Evolutionary conservation across 2,888 invertebrate species (phyloP), one percentile per base, ranked within the genome.

Genomic region (Glomeris marginata): DNA sequence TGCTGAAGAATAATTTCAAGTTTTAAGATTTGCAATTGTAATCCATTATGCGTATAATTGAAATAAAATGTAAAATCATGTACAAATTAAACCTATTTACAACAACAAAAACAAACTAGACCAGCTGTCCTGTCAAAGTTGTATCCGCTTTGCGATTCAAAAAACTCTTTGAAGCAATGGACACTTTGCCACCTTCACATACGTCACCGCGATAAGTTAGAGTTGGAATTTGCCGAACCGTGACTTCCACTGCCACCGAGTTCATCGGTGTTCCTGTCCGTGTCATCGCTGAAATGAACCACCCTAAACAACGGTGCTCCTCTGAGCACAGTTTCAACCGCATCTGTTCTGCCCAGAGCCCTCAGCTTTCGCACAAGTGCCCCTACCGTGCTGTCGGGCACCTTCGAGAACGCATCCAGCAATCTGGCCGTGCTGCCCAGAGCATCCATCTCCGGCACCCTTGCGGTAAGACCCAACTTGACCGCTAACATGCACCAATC

Each of bases 301-400:
- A 59, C 56, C 53, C 58, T 59, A 49, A 68, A 73, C 47, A 74
- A 62, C 11, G 76, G 74, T 34, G 73, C 70, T 15, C 73, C 72
- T 40, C 73, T 69, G 54, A 75, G 67, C 15, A 77, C 66, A n/a
- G 73, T 68, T 53, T 76, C 73, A 2, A 73, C 72, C 1, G 73
- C 77, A 63, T 79, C 78, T 44, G 67, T 65, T 38, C 80, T 69
- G 46, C 76, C 76, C 58, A 80, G 66, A 56, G 76, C 76, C 54
- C 69, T 66, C 58, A 80, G 68, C 59, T 73, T 75, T 40, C 65
- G 60, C 46, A 78, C 70, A 47, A 80, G 66, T 44, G 69, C 67
- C 42, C 77, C 75, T 35, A 74, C 64, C 1, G 69, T 69, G 44
- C 57, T 59, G n/a, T 59, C 58, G 2, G 66, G 62, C 41, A 64